phyloP scores from a whole-genome alignment of 1,140 invertebrate genomes.

The Drosophila auraria region DNA sequence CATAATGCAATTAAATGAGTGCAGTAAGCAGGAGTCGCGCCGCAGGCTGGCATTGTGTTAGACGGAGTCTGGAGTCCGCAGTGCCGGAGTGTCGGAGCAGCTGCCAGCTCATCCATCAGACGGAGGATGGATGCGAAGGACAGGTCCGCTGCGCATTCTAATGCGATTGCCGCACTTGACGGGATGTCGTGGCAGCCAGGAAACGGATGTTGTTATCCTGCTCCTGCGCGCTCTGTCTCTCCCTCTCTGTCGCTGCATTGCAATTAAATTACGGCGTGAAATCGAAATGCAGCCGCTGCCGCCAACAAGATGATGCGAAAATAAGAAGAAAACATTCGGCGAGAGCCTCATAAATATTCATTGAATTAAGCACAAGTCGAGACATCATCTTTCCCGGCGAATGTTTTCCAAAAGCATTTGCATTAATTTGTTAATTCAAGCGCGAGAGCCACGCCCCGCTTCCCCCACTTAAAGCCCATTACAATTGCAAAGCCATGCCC shows the following conservation, averaged over 20 bases:
- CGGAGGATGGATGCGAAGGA: constrained; percentile 12
- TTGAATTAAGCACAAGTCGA: constrained; percentile 57
- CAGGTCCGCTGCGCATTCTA: constrained; percentile 66
- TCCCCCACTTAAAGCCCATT: constrained; percentile 66
- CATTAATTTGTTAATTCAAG: constrained; percentile 84
- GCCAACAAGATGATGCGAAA: constrained; percentile 32
- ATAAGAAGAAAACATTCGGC: constrained; percentile 38
- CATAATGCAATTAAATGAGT: constrained; percentile 84
- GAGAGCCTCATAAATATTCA: constrained; percentile 75
- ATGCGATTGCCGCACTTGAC: constrained; percentile 76
- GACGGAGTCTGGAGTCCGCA: constrained; percentile 21
- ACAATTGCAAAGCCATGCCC: constrained; percentile 61
- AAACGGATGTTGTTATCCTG: constrained; percentile 69
- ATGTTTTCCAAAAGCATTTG: constrained; percentile 61
- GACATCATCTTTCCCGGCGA: constrained; percentile 16
- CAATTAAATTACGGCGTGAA: constrained; percentile 76
- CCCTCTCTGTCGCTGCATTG: background rate
- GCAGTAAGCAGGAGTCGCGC: constrained; percentile 46
- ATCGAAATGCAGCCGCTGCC: constrained; percentile 62
- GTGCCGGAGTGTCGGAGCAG: constrained; percentile 31
- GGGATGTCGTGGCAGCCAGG: constrained; percentile 64
- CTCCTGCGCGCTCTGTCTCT: constrained; percentile 8
- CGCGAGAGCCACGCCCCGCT: constrained; percentile 65
- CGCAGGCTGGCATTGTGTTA: constrained; percentile 38
- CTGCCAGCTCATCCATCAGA: constrained; percentile 62